phyloP scores from a whole-genome alignment of 2,113 vertebrate genomes.

The Coptodon rendalli region DNA sequence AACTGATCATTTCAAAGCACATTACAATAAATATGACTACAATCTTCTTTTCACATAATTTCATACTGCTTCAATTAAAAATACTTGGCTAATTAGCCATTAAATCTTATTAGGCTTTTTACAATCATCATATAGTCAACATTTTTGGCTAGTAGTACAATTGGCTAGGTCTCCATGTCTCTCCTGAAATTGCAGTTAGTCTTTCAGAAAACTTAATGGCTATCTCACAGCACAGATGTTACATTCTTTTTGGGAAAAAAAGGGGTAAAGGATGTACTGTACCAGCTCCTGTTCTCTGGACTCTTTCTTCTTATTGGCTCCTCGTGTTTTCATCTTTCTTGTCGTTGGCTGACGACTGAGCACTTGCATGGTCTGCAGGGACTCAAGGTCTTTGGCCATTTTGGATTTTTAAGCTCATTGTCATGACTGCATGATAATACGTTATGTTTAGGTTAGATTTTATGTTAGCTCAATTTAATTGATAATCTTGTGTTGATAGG shows the following conservation, averaged over 20 bases:
- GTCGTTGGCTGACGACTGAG: not conserved
- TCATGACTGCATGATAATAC: not conserved
- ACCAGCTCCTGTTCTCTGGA: not conserved
- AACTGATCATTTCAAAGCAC: not conserved
- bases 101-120: not conserved
- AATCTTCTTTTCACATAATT: not conserved
- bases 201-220: not conserved
- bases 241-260: rapidly evolving
- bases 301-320: not conserved
- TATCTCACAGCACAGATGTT: not conserved
- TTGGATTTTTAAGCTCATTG: not conserved
- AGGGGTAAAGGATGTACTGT: not conserved
- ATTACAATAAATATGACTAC: not conserved
- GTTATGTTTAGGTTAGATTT: not conserved
- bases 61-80: not conserved
- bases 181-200: not conserved
- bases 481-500: not conserved
- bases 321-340: not conserved
- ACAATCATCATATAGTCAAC: not conserved
- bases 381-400: not conserved
- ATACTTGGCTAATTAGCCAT: not conserved
- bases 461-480: not conserved
- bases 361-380: not conserved
- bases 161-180: not conserved
- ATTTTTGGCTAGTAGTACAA: not conserved